Evolutionary conservation across 2,113 vertebrate genomes (phyloP), one percentile per base, ranked within the genome.

Genomic region (Boulengeromyrus knoepffleri): DNA sequence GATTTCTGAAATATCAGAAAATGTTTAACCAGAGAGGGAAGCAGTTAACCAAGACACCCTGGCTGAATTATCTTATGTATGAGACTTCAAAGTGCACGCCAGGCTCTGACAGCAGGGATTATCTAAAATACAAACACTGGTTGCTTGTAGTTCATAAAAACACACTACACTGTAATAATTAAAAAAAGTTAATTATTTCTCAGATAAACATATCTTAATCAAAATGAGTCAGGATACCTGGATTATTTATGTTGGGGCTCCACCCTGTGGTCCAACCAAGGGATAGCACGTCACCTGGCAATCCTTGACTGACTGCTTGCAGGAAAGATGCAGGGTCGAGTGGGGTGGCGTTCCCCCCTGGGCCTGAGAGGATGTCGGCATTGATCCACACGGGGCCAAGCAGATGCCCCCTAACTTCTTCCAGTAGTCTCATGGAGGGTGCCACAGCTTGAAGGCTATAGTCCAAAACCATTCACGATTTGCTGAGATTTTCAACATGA

Each of bases 251-350:
- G 85, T 94, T 93, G 42, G 94, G 94, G 19, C 94, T 93, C 97
- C 97, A 97, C 17, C 94, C 95, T 89, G 98, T 97, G 4, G 97
- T 98, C 98, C 98, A 99, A 5, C 98, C 98, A 88, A 99, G 93
- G 0, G 98, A 99, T 0, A 99, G 94, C 1, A 97, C 97, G 0
- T 95, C 94, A 3, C 95, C 84, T 39, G 95, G 89, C 70, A 96
- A 96, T 74, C 94, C 95, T 1, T 89, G 89, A 3, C 92, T 93
- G 36, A 97, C 95, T 0, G 92, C 93, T 31, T 94, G 88, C 3
- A 98, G 92, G 93, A 98, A 99, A 1, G 83, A 90, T 46, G 93
- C 80, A 15, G 95, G 93, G 2, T 97, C 95, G 89, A 98, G 91
- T 1, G 94, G 94, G 8, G 39, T 85, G 5, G 80, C 92, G 58